phyloP scores from a whole-genome alignment of 2,113 vertebrate genomes.

The Dicaeum eximium region DNA sequence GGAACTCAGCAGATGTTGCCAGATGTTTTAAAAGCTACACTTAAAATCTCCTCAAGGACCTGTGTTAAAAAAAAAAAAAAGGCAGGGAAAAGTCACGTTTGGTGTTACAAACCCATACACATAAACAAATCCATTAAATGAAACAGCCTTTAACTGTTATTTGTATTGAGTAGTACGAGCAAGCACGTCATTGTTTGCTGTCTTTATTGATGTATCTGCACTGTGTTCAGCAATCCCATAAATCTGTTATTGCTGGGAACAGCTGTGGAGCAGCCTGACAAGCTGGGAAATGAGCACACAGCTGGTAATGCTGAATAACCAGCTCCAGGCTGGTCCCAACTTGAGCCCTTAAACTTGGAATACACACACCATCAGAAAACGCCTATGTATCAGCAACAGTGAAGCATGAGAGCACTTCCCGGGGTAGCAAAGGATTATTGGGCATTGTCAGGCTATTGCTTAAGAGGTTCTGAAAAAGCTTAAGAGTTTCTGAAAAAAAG shows the following conservation, averaged over 20 bases:
- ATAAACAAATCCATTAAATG: background rate
- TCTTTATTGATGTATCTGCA: background rate
- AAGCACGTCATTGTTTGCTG: background rate
- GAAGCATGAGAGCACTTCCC: background rate
- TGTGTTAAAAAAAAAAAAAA: background rate
- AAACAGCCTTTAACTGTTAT: background rate
- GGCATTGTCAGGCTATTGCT: background rate
- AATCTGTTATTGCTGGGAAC: background rate
- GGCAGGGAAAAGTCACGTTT: background rate
- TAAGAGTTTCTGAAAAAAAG: background rate
- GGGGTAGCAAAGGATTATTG: background rate
- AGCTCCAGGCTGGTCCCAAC: background rate
- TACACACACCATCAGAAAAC: background rate
- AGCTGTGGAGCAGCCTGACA: background rate
- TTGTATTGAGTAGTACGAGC: background rate
- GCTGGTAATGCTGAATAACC: background rate
- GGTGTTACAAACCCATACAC: background rate
- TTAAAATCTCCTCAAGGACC: background rate
- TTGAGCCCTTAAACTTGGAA: background rate
- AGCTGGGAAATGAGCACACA: background rate
- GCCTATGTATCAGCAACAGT: background rate
- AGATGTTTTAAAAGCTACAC: background rate
- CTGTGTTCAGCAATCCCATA: background rate
- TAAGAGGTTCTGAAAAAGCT: background rate
- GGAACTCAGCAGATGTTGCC: background rate